phyloP scores from a whole-genome alignment of 2,797 vertebrate species.

The Tadarida brasiliensis region DNA sequence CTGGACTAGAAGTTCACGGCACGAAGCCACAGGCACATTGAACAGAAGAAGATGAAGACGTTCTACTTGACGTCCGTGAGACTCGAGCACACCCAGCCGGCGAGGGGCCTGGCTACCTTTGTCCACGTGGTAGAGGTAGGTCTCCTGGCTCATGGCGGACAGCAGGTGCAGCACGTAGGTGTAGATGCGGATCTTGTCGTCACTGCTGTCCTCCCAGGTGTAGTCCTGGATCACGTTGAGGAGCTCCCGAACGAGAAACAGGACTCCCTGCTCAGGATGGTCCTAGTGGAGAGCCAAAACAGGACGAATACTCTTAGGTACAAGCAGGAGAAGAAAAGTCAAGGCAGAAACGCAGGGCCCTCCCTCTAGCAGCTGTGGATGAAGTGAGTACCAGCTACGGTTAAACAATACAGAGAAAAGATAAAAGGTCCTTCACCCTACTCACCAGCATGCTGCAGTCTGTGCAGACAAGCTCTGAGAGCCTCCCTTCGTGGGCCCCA shows the following conservation, averaged over 20 bases:
- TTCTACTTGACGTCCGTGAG: not conserved
- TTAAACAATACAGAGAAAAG: not conserved
- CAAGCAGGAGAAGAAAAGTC: not conserved
- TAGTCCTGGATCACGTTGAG: constrained; percentile 99
- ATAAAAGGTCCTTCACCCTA: not conserved
- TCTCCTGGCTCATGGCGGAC: constrained; percentile 96
- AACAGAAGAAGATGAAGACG: not conserved
- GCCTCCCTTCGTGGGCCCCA: not conserved
- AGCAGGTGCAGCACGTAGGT: constrained; percentile 94
- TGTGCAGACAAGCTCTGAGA: not conserved
- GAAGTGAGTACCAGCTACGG: not conserved
- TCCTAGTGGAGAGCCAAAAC: constrained; percentile 88
- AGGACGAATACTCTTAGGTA: constrained; percentile 4
- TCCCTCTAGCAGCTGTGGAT: not conserved
- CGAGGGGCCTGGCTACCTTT: constrained; percentile 90
- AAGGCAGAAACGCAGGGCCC: not conserved
- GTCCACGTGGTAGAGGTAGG: constrained; percentile 94
- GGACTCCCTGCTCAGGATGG: constrained; percentile 97
- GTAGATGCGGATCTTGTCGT: constrained; percentile 95
- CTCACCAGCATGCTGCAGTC: not conserved
- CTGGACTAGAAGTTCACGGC: not conserved
- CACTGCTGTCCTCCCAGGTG: constrained; percentile 96
- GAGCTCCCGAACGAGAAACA: constrained; percentile 96
- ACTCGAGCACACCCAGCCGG: accelerated
- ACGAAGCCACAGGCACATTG: not conserved